Base-by-base conservation (phyloP, 2,888 invertebrate species). In the Zaprionus obscuricornis region DNA sequence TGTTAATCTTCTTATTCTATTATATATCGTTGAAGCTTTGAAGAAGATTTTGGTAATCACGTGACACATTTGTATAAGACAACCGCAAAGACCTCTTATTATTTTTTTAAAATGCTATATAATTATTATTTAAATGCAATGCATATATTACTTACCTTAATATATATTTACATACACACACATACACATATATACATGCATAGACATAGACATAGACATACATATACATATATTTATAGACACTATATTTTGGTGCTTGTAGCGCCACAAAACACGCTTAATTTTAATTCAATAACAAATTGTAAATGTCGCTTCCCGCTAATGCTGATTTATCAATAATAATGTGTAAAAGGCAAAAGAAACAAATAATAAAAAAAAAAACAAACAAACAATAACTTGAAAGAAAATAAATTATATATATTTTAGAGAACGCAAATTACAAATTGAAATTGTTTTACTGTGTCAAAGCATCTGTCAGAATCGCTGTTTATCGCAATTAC, bases 61-160 rank as follows among this genome's bases (percentile, higher is more conserved):
- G 34, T 37, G 56, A 70, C 46, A 63, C 49, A 22, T 60, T 51
- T 51, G 56, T 64, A 22, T 59, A 66, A 69, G 58, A 67, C 55
- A 85, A 81, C 79, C 79, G 64, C 55, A 52, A 75, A 69, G 64
- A 81, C 85, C 85, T 79, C 79, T 73, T 60, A 74, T 82, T 63
- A 65, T 56, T 69, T 79, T n/a, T n/a, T n/a, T n/a, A n/a, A 66
- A 75, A 65, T 36, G 49, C 54, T 64, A 64, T 67, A 42, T 67
- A 52, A 57, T 67, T 70, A 68, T 54, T 59, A 59, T 77, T 76
- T 49, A 7, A 29, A 29, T 8, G n/a, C n/a, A n/a, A n/a, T n/a
- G n/a, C n/a, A n/a, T n/a, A n/a, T 26, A 29, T n/a, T 36, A 27
- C 26, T 37, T 60, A 16, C 37, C 22, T n/a, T n/a, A n/a, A 22